Evolutionary conservation across 2,888 invertebrate species (phyloP).

Genomic region (Meliscaeva auricollis): DNA sequence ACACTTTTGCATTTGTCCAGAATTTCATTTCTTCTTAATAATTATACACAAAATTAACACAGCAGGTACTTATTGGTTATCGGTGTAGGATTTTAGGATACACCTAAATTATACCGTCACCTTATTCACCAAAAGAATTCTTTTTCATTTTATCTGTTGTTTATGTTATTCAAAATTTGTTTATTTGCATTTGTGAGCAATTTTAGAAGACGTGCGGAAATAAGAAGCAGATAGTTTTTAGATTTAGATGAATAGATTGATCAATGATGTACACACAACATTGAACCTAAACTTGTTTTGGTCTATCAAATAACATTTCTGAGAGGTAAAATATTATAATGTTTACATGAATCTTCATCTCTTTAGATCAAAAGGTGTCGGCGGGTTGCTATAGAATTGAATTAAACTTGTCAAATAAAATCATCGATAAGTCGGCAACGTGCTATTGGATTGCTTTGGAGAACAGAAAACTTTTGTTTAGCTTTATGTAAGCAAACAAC

Average conservation of each 20-base stretch:
- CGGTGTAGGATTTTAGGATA: too few relatives aligned
- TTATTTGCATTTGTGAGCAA: conserved; percentile 58
- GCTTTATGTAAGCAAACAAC: background rate
- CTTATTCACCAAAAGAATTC: background rate
- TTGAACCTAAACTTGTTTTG: conserved; percentile 17
- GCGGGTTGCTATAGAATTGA: background rate
- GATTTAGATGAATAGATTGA: conserved; percentile 19
- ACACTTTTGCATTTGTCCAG: too few relatives aligned
- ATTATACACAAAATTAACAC: too few relatives aligned
- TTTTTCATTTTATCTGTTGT: conserved; percentile 31
- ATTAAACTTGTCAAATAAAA: conserved; percentile 3
- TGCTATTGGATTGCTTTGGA: background rate
- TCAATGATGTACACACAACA: conserved; percentile 50
- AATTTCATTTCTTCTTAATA: too few relatives aligned
- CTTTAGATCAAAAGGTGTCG: conserved; percentile 61
- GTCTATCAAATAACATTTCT: conserved; percentile 39
- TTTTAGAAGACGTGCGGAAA: conserved; percentile 26
- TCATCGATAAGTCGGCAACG: background rate
- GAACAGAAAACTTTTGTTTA: background rate
- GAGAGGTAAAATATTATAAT: conserved; percentile 17
- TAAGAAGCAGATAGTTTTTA: background rate
- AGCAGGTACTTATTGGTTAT: too few relatives aligned
- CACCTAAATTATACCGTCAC: background rate
- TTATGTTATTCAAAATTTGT: conserved; percentile 50
- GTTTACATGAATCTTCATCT: conserved; percentile 16